Evolutionary conservation across 2,113 vertebrate species (phyloP), one percentile per base, ranked within the genome.

Genomic region (Amazona guildingii): DNA sequence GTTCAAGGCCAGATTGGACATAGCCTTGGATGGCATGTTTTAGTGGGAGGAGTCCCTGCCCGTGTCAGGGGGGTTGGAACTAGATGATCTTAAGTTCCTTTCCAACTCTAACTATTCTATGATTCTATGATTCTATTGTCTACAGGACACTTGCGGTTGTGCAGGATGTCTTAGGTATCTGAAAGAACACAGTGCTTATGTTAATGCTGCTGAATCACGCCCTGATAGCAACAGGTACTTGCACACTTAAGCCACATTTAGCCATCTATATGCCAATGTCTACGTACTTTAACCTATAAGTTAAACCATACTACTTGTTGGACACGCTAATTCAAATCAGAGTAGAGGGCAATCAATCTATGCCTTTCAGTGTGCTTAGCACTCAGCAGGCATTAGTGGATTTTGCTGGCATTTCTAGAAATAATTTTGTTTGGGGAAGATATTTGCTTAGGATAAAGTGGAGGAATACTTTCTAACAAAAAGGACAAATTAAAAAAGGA

Each of bases 161-260:
- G 6, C 11, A 41, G 48, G 15, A 28, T 64, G 29, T 23, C 33
- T 85, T 9, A 57, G 11, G 64, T 28, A 52, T 35, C 35, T n/a
- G 48, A 73, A n/a, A 68, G 55, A 31, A 3, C 9, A 7, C 7
- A 21, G 13, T 10, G 33, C 27, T 85, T 64, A 31, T 48, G 6
- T 77, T 31, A 76, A 46, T 51, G 52, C 8, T 75, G 29, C 6
- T 73, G 33, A 76, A 24, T 73, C 15, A 20, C 33, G 14, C 16
- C 10, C 4, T 54, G 24, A 10, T 24, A 1, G 0, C 29, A 88
- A 27, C 4, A 10, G 4, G n/a, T 72, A 73, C 7, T 49, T 41
- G 55, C 3, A 25, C 7, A 16, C 13, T 62, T 23, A 54, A 12
- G 39, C 66, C 23, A 66, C 21, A 31, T 88, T 69, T 64, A 51